Percentiles rank a stretch among this genome's conserved stretches.
phyloP scores from a whole-genome alignment of 2,113 vertebrate genomes.

The Tupaia tana region DNA sequence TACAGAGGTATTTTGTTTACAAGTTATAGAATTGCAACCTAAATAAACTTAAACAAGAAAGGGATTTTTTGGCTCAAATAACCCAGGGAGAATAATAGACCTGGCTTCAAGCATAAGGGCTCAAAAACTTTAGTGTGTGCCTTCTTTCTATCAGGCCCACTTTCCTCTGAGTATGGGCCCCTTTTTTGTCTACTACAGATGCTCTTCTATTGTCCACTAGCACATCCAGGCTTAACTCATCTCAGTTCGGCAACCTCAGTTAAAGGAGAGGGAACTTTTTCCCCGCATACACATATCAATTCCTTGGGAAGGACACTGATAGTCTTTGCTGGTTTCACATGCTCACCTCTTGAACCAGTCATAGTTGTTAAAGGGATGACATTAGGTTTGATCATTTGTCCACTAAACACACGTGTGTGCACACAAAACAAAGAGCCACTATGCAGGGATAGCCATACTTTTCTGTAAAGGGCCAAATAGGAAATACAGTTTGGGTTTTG shows the following conservation, averaged over 20 bases:
- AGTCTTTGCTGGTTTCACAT: neutral
- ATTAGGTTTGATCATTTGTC: slow-evolving; percentile 11
- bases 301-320: neutral
- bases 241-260: neutral
- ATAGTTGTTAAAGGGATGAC: neutral
- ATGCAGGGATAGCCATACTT: neutral
- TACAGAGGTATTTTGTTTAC: slow-evolving; percentile 15
- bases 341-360: neutral
- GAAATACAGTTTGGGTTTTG: neutral
- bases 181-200: neutral
- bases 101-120: neutral
- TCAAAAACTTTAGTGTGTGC: neutral
- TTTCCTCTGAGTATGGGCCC: neutral
- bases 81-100: neutral
- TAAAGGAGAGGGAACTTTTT: neutral
- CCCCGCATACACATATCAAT: neutral
- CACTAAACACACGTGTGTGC: neutral
- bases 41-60: slow-evolving; percentile 15
- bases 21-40: neutral
- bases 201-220: neutral
- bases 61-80: neutral
- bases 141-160: neutral
- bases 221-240: neutral
- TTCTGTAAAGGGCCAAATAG: neutral
- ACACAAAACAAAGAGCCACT: neutral